Evolutionary conservation across 2,888 invertebrate species (phyloP).

Genomic region (Ophraella communa): DNA sequence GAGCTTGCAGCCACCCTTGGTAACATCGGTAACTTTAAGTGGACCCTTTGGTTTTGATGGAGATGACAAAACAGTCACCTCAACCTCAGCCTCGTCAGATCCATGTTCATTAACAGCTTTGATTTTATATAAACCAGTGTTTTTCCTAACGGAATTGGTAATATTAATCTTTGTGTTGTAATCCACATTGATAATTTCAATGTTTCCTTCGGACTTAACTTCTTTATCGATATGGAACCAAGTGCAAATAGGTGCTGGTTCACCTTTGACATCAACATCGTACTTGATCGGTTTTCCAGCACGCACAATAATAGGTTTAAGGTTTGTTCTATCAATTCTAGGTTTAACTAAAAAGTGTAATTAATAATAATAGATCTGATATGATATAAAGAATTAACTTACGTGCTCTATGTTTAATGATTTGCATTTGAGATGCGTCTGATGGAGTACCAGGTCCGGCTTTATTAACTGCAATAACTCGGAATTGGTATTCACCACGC

Average conservation of each 20-base stretch:
- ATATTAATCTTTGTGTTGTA: slow-evolving; percentile 89
- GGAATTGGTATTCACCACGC: slow-evolving; percentile 90
- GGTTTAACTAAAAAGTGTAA: slow-evolving; percentile 80
- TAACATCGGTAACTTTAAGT: slow-evolving; percentile 85
- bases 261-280: slow-evolving; percentile 93
- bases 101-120: slow-evolving; percentile 91
- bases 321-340: slow-evolving; percentile 92
- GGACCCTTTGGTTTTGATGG: slow-evolving; percentile 91
- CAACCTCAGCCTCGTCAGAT: slow-evolving; percentile 90
- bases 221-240: slow-evolving; percentile 88
- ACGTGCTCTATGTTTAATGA: slow-evolving; percentile 87
- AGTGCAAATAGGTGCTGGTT: slow-evolving; percentile 91
- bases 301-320: slow-evolving; percentile 87
- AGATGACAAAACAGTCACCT: slow-evolving; percentile 84
- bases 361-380: background rate
- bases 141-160: slow-evolving; percentile 78
- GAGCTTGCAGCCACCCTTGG: slow-evolving; percentile 87
- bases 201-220: slow-evolving; percentile 72
- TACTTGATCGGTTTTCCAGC: slow-evolving; percentile 92
- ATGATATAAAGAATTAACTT: slow-evolving; percentile 59
- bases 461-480: slow-evolving; percentile 90
- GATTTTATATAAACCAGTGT: slow-evolving; percentile 91
- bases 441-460: slow-evolving; percentile 90
- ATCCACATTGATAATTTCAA: slow-evolving; percentile 83
- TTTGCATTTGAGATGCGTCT: slow-evolving; percentile 87